Base-by-base conservation (phyloP, 2,797 vertebrate species). In the Botia kubotai region DNA sequence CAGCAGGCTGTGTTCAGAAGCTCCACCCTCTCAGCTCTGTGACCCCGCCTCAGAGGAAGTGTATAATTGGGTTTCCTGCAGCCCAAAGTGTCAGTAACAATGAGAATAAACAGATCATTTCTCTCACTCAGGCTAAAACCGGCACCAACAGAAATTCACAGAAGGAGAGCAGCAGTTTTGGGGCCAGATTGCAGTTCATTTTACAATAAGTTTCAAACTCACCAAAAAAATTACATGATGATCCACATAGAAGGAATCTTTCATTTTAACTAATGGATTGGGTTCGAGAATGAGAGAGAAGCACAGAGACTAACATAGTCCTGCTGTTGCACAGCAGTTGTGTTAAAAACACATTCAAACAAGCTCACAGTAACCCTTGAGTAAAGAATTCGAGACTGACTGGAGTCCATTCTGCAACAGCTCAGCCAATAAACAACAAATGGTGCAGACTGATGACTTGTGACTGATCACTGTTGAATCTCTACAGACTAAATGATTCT, bases 1-100 rank as follows among this genome's bases (percentile, higher is more conserved):
- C 79, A 83, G 68, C 60, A 76, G 62, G 79, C 81, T 73, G 63
- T 83, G 83, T 77, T 85, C 80, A 79, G 72, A 70, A 19, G 65
- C 73, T 73, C 76, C 80, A 50, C 77, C 79, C 80, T 80, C 75
- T 70, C 76, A 76, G 78, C 83, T 74, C 60, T 48, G 29, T 82
- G 84, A 87, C 82, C 79, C 73, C 75, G 57, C 69, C 36, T 77
- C 57, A 58, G 72, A 82, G 77, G 83, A 83, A 83, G 77, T 77
- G 62, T 83, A 80, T 82, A 80, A 85, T 80, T 83, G 84, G 77
- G 72, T 72, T 63, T 17, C 77, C 77, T 79, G 52, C 29, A 71
- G 76, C 36, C 58, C 50, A 66, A 63, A 75, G 72, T 83, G 67
- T n/a, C 75, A 63, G 69, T 77, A 43, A 67, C 53, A 48, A 63